Evolutionary conservation across 2,888 invertebrate genomes (phyloP), one percentile per base, ranked within the genome.

Genomic region (Mimumesa dahlbomi): DNA sequence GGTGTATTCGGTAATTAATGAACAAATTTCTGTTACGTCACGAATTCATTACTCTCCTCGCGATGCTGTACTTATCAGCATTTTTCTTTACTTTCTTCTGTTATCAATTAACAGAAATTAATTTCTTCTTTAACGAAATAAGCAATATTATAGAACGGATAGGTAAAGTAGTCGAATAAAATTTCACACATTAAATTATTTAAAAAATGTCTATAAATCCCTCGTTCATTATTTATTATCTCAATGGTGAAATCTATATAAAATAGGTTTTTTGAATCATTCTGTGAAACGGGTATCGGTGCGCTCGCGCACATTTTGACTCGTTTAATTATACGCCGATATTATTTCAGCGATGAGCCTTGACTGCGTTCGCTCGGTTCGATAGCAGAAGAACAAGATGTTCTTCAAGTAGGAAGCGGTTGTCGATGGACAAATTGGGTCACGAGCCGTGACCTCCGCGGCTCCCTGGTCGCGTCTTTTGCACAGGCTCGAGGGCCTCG

Each of bases 391-490:
- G 57, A 68, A 63, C 56, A 72, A 69, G 73, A 73, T 65, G 71
- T 79, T 69, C 74, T 77, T 74, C 59, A 78, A 75, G 65, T 61
- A 72, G 63, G 71, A 82, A 82, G 82, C 71, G 75, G 77, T 77
- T 81, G 79, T 83, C 79, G 81, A 83, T 82, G 79, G 64, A 53
- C 56, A 82, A 75, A 82, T 69, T 84, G 59, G 84, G 84, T 84
- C 83, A 84, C 73, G 79, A 81, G 77, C 67, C 67, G 45, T 73
- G 77, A 79, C 79, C 81, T 82, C 75, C 70, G 73, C 50, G 25
- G 16, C 61, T 67, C 53, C 57, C 54, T 46, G 58, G 52, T 70
- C 68, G 43, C 54, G 65, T 73, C 70, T 78, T 78, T 73, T 78
- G 38, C 69, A 66, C 77, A 63, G 54, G 53, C 67, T 67, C 66